Evolutionary conservation across 2,113 vertebrate genomes (phyloP).

Genomic region (Turdus rufiventris): DNA sequence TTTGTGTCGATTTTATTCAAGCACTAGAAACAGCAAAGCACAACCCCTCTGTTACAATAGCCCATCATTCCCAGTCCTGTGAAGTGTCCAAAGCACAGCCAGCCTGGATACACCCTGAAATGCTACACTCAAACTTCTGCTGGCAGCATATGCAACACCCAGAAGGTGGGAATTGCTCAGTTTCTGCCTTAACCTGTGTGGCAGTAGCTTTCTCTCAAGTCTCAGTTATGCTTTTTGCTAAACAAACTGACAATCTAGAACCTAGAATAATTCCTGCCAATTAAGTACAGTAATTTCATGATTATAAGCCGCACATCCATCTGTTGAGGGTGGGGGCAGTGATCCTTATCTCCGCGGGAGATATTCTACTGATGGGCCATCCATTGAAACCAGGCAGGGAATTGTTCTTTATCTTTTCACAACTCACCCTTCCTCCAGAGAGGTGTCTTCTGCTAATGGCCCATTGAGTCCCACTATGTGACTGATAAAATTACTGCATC

Average conservation of each 20-base stretch:
- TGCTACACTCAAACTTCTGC: neutral
- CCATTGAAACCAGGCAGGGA: too few relatives aligned
- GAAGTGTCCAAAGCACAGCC: neutral
- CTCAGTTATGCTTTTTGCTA: neutral
- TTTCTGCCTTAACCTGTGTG: neutral
- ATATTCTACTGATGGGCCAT: too few relatives aligned
- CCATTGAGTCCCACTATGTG: too few relatives aligned
- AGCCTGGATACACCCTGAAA: neutral
- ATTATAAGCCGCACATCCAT: too few relatives aligned
- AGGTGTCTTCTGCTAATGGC: too few relatives aligned
- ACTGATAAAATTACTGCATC: too few relatives aligned
- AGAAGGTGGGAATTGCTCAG: neutral
- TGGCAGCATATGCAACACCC: neutral
- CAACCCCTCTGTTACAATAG: accelerated
- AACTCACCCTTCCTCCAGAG: too few relatives aligned
- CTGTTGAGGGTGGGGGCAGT: too few relatives aligned
- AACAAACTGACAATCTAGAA: neutral
- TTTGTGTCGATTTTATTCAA: neutral
- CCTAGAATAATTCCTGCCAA: neutral
- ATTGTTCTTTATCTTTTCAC: too few relatives aligned
- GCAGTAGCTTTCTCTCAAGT: neutral
- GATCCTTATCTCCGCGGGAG: too few relatives aligned
- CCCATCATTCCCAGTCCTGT: neutral
- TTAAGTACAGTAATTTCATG: neutral
- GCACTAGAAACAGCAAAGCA: neutral